A percentile compares a stretch with the other conserved stretches of the same genome.
phyloP scores from a whole-genome alignment of 2,888 invertebrate species.

The Neelides folsomi region DNA sequence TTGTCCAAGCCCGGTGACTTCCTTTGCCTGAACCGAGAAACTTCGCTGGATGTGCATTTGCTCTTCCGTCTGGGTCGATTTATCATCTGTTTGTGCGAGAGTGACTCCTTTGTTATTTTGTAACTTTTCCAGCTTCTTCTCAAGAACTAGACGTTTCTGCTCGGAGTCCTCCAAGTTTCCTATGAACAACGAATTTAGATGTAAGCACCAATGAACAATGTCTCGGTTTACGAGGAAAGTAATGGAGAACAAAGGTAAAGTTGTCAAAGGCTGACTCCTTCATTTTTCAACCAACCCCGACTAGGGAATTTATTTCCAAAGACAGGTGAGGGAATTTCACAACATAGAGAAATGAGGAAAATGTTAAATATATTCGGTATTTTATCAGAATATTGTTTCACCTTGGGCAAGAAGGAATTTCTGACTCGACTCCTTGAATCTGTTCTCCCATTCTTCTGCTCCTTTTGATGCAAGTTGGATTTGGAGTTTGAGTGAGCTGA shows the following conservation, averaged over 20 bases:
- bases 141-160: slow-evolving; percentile 59
- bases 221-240: too few relatives aligned
- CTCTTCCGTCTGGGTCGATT: slow-evolving; percentile 30
- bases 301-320: not conserved
- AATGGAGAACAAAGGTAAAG: too few relatives aligned
- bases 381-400: slow-evolving; percentile 1
- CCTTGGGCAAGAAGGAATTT: slow-evolving; percentile 25
- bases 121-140: slow-evolving; percentile 59
- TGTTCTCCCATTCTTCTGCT: slow-evolving; percentile 58
- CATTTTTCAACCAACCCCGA: not conserved
- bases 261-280: not conserved
- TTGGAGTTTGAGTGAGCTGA: slow-evolving; percentile 25
- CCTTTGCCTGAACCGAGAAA: slow-evolving; percentile 20
- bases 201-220: too few relatives aligned
- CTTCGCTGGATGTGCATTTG: slow-evolving; percentile 15
- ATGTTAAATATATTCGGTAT: too few relatives aligned
- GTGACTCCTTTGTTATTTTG: slow-evolving; percentile 40
- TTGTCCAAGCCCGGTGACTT: slow-evolving; percentile 12
- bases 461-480: slow-evolving; percentile 42
- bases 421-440: slow-evolving; percentile 46
- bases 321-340: too few relatives aligned
- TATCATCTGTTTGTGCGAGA: slow-evolving; percentile 24
- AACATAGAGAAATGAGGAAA: too few relatives aligned
- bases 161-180: slow-evolving; percentile 56
- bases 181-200: slow-evolving; percentile 1